Evolutionary conservation across 35 echinoderm and acorn worm species (phyloP), one percentile per base, ranked within the genome.

Genomic region (Eucidaris tribuloides): DNA sequence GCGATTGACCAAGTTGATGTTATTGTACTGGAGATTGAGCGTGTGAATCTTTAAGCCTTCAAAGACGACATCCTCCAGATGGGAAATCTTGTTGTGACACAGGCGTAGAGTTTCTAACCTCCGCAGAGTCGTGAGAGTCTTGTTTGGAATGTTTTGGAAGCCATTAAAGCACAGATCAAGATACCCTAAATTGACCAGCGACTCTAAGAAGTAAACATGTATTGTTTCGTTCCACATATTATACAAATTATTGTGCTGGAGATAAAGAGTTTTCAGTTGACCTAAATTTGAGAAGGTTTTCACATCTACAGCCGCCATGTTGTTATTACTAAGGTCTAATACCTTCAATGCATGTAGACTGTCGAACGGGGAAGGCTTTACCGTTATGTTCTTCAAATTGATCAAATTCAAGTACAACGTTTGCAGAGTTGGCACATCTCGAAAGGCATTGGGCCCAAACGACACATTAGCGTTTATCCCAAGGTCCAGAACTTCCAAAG

Each of bases 251-350:
- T 96, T 96, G 39, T 96, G 93, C 36, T 96, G 88, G 2, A 96
- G 37, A 60, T 96, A 96, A 34, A 96, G 39, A 18, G 83, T 89
- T 40, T 91, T 77, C 2, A 96, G 70, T 6, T 29, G 45, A 22
- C 13, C 18, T 22, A 96, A 77, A 38, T 37, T 19, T 23, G 63
- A 77, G 58, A 96, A 87, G 4, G 88, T 78, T 70, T 91, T 77
- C 6, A 43, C 25, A 15, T 79, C 56, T 39, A 84, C 15, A 39
- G 32, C 25, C 60, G 63, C 52, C 79, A 96, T 78, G 40, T 83
- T 90, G 60, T 96, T 96, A 58, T 96, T 96, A 60, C 93, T 96
- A n/a, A 96, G 40, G 46, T 96, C 93, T 30, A 96, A 70, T 2
- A 38, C 83, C 17, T 46, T 43, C 20, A 96, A 58, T 14, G 60